Evolutionary conservation across 2,888 invertebrate genomes (phyloP).

Genomic region (Aleiodes testaceus): DNA sequence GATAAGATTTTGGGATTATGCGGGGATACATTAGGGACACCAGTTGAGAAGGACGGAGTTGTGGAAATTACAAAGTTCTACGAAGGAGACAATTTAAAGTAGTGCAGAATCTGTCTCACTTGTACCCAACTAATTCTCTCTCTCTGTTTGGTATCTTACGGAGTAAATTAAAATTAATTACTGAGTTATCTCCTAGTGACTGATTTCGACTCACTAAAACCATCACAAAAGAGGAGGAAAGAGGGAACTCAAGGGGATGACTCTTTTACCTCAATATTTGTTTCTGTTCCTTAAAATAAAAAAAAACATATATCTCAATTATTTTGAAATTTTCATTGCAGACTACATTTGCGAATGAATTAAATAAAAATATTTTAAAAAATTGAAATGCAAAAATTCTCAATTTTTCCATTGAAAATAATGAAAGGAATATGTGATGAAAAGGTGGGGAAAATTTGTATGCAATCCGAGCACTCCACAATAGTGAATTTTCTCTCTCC

Average conservation of each 20-base stretch:
- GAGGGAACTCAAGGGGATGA: neutral
- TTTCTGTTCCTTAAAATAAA: neutral
- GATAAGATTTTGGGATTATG: slow-evolving; percentile 11
- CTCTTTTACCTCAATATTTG: neutral
- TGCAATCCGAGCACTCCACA: neutral
- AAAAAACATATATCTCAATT: neutral
- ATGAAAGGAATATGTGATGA: neutral
- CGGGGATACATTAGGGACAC: slow-evolving; percentile 1
- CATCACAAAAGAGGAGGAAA: no score
- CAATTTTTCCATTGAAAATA: neutral
- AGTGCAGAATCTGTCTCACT: slow-evolving; percentile 26
- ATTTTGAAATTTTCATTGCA: no score
- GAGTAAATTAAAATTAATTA: slow-evolving; percentile 54
- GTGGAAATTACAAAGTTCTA: slow-evolving; percentile 40
- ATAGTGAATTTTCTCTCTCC: neutral
- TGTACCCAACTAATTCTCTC: neutral
- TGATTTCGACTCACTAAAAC: slow-evolving; percentile 21
- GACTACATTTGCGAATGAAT: no score
- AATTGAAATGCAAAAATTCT: no score
- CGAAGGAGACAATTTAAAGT: slow-evolving; percentile 15
- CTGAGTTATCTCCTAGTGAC: slow-evolving; percentile 46
- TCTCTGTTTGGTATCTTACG: slow-evolving; percentile 39
- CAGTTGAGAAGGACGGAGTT: slow-evolving; percentile 10
- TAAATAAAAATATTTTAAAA: no score
- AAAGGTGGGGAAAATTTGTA: neutral